Conservation (phyloP, 2,888 invertebrate species). For the Trissolcus japonicus region DNA sequence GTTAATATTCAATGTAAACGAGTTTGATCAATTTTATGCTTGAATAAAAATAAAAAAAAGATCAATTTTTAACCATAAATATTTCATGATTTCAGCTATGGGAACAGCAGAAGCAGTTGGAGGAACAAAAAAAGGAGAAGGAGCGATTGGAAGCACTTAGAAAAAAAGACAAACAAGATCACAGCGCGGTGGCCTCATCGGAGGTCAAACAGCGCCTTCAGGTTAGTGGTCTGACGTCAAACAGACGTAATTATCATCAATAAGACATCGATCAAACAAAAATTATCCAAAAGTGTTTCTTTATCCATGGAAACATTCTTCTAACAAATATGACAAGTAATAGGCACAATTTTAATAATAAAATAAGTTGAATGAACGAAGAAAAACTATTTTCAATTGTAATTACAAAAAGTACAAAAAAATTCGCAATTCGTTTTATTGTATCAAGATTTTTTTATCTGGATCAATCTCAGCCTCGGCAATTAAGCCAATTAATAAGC, state of each 20-base stretch:
- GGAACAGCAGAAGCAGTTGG: slow-evolving; percentile 91
- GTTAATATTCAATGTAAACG: too few species aligned
- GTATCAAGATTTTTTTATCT: slow-evolving; percentile 9
- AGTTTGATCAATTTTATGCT: too few species aligned
- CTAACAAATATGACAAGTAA: too few species aligned
- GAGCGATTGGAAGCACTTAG: slow-evolving; percentile 90
- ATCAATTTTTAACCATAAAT: too few species aligned
- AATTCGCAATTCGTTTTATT: not conserved
- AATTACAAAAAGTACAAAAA: too few species aligned
- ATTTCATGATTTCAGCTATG: slow-evolving; percentile 82
- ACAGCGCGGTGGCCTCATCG: slow-evolving; percentile 96
- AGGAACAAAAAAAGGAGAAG: slow-evolving; percentile 87
- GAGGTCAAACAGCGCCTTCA: slow-evolving; percentile 97
- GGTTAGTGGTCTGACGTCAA: slow-evolving; percentile 76
- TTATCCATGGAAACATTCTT: too few species aligned
- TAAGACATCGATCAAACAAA: too few species aligned
- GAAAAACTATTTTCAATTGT: too few species aligned
- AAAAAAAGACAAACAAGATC: slow-evolving; percentile 96
- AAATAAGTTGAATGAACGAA: too few species aligned
- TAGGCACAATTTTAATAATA: too few species aligned
- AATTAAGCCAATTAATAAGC: slow-evolving; percentile 52
- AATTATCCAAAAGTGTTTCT: too few species aligned
- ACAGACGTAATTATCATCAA: not conserved
- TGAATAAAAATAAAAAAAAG: too few species aligned
- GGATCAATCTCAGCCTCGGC: slow-evolving; percentile 26